A percentile compares a stretch with the other conserved stretches of the same genome.
phyloP scores from a whole-genome alignment of 2,888 invertebrate genomes.

The Baronia brevicornis region DNA sequence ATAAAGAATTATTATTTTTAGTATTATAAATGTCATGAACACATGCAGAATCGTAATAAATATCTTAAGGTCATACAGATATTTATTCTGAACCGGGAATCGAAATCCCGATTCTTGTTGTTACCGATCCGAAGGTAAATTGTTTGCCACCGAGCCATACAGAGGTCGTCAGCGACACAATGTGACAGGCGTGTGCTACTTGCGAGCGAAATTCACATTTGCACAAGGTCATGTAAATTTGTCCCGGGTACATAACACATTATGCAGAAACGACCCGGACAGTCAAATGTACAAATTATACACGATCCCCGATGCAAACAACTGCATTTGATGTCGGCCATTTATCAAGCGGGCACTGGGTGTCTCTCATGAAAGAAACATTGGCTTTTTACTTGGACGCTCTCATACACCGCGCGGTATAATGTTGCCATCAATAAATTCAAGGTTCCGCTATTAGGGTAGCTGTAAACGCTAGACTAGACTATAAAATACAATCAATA shows the following conservation, averaged over 20 bases:
- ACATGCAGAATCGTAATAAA: too few species aligned
- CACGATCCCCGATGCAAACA: slow-evolving; percentile 47
- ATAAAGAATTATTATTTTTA: too few species aligned
- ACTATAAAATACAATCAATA: not conserved
- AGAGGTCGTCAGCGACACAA: not conserved
- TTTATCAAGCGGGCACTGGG: slow-evolving; percentile 39
- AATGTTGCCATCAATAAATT: slow-evolving; percentile 56
- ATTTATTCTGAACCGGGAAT: too few species aligned
- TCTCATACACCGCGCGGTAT: slow-evolving; percentile 38
- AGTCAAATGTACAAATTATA: slow-evolving; percentile 55
- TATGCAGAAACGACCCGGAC: slow-evolving; percentile 49
- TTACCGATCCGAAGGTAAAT: too few species aligned
- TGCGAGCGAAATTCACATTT: slow-evolving; percentile 18
- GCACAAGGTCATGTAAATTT: slow-evolving; percentile 37
- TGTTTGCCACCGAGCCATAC: not conserved
- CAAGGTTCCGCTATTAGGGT: slow-evolving; percentile 25
- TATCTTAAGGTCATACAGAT: too few species aligned
- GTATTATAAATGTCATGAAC: too few species aligned
- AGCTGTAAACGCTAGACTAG: not conserved
- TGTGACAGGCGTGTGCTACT: slow-evolving; percentile 13
- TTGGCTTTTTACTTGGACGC: slow-evolving; percentile 32
- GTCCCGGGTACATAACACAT: slow-evolving; percentile 28
- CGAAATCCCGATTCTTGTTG: too few species aligned
- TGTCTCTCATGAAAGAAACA: slow-evolving; percentile 50
- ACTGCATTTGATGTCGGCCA: slow-evolving; percentile 52